Base-by-base conservation (phyloP, 2,888 invertebrate species). In the Lycaena phlaeas region DNA sequence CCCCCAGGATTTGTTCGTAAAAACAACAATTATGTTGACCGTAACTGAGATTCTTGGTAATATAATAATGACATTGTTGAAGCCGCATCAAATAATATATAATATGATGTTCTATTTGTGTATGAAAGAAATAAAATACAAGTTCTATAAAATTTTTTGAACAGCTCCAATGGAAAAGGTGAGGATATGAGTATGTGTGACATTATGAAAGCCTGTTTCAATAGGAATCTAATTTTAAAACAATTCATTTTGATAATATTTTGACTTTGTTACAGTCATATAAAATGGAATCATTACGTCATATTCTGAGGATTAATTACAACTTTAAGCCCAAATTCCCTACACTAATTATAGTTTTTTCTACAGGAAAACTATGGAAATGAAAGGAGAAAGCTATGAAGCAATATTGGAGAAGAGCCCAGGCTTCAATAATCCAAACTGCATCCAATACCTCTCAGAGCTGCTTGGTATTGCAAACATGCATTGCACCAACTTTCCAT, bases 361-460 rank as follows among this genome's bases (percentile, higher is more conserved):
- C 58, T 46, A 50, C 66, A 92, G 93, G 87, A 91, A 91, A 87
- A 90, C 91, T 51, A 86, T 90, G 87, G 92, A 92, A 85, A 89
- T 90, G 88, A 90, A 90, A 76, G 90, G 90, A 63, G 90, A 90
- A 75, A 88, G 87, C 66, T 94, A 90, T 87, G 93, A 93, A 85
- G 90, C 89, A 57, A 89, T 93, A 69, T 87, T 95, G 81, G 90
- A 90, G 85, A 90, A 90, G 85, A 92, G 92, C 66, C 88, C 92
- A 59, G 93, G 93, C 68, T 94, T 94, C 88, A 90, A 91, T 87
- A 95, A 95, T 87, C 94, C 95, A 51, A 93, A 93, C 88, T 92
- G 91, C 88, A 90, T 92, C 71, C 91, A 92, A 76, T 91, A 91
- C 84, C 89, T 95, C 55, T 90, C 91, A 59, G 89, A 90, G 71